phyloP scores from a whole-genome alignment of 1,140 invertebrate genomes.

The Zeugodacus cucurbitae region DNA sequence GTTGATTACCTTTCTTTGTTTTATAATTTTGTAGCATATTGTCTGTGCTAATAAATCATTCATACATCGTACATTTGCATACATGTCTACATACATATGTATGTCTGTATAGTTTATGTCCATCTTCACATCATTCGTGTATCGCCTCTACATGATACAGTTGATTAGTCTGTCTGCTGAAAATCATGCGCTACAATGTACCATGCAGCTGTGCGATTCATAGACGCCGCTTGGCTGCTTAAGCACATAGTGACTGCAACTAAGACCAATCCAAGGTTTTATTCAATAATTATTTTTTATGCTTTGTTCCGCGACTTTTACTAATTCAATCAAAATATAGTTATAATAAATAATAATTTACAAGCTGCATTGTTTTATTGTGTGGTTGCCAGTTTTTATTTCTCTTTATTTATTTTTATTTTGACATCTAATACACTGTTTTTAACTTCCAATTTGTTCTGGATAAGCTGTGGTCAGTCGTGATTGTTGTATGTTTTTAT shows the following conservation, averaged over 20 bases:
- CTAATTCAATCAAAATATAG: neutral
- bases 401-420: neutral
- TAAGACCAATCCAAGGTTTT: neutral
- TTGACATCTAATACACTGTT: neutral
- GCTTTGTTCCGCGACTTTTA: neutral
- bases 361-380: neutral
- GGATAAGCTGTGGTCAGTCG: neutral
- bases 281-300: conserved; percentile 6
- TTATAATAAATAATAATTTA: neutral
- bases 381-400: neutral
- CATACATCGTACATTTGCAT: neutral
- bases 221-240: neutral
- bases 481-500: neutral
- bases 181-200: conserved; percentile 4
- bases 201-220: neutral
- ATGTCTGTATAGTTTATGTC: neutral
- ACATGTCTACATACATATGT: neutral
- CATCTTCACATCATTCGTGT: neutral
- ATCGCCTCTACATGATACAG: neutral
- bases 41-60: conserved; percentile 20
- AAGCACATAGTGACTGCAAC: neutral
- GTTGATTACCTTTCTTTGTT: conserved; percentile 39
- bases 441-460: neutral
- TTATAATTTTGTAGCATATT: conserved; percentile 30
- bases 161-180: neutral